Evolutionary conservation across 2,888 invertebrate species (phyloP), one percentile per base, ranked within the genome.

Genomic region (Drosophila anomalata): DNA sequence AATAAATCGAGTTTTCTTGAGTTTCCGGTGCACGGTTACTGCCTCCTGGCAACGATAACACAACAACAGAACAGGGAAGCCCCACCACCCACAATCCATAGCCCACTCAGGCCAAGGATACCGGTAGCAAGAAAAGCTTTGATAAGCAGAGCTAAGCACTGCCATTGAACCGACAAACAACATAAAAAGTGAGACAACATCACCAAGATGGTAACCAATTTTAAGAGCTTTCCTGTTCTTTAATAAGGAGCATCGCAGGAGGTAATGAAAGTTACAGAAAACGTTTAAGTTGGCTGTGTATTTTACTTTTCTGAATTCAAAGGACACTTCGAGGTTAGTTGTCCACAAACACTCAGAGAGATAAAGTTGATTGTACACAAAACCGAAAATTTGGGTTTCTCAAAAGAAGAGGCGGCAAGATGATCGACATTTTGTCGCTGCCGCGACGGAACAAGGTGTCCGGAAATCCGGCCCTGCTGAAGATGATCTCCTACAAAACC

Each of bases 361-460:
- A 22, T 17, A 46, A 26, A 24, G 31, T 50, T 31, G 7, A 29
- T 51, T 29, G 22, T 22, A 31, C 7, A 11, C 11, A 44, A 20
- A 2, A 22, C 12, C 17, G 20, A 7, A 7, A 29, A 26, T 8
- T 20, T 6, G n/a, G 12, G 6, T 7, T 39, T 39, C 8, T 7
- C 12, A 14, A 22, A 22, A 11, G 26, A 12, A 42, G 69, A 12
- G 51, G 55, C 60, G 17, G n/a, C 54, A 76, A 73, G 53, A 90
- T 90, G 90, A 89, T 89, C 31, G 90, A 90, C 62, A 77, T 90
- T 51, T 76, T 91, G 36, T 89, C 90, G 8, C 67, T 91, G 47
- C 88, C 87, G 6, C 85, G 90, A 5, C 79, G 90, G 14, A 78
- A 84, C 5, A 87, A 80, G 51, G 70, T 77, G 36, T 74, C 75